Conservation (phyloP, 2,113 vertebrate genomes). For the Brachyhypopomus gauderio region DNA sequence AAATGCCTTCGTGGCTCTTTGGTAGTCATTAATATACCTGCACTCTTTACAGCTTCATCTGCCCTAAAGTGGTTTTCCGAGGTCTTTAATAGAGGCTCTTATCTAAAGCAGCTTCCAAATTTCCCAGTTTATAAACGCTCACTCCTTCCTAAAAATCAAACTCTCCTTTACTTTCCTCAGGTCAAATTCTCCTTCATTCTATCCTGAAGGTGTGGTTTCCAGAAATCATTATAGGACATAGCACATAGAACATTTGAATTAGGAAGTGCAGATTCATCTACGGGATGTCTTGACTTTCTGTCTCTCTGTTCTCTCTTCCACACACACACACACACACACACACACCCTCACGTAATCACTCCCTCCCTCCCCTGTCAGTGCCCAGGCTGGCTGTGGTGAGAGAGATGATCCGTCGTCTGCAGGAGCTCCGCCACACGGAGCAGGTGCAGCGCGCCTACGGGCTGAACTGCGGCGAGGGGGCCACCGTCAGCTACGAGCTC, state of each 20-base stretch:
- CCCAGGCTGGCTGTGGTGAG: slow-evolving; percentile 85
- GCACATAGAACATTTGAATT: neutral
- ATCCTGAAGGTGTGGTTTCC: neutral
- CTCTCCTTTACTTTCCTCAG: neutral
- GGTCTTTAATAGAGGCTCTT: neutral
- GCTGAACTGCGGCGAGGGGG: slow-evolving; percentile 94
- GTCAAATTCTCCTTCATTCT: neutral
- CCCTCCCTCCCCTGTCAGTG: slow-evolving; percentile 69
- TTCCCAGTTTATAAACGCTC: neutral
- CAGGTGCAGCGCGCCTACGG: slow-evolving; percentile 95
- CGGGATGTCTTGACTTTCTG: slow-evolving; percentile 1
- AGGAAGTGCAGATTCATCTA: neutral
- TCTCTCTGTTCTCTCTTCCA: neutral
- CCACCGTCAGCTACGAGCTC: slow-evolving; percentile 95
- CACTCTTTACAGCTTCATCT: neutral
- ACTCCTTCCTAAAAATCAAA: neutral
- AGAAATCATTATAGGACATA: neutral
- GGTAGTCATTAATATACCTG: neutral
- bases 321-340: neutral
- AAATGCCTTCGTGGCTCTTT: neutral
- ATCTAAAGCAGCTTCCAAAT: neutral
- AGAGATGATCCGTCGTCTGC: slow-evolving; percentile 91
- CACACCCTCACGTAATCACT: slow-evolving; percentile 3
- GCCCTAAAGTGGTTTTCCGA: neutral
- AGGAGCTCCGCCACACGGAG: slow-evolving; percentile 91